phyloP scores from a whole-genome alignment of 2,113 vertebrate species.

The Pygoscelis antarcticus region DNA sequence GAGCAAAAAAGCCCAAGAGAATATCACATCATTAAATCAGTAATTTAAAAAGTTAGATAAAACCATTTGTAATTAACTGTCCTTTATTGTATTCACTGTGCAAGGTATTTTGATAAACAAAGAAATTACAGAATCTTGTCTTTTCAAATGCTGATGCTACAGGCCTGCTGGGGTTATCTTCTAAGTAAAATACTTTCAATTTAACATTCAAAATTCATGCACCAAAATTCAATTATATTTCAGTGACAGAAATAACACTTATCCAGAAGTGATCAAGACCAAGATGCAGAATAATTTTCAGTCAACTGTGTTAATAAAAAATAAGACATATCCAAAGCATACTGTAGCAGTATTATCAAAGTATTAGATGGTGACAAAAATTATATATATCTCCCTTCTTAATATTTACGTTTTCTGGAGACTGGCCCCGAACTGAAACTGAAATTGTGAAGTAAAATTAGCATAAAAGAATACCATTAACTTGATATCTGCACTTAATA shows the following conservation, averaged over 20 bases:
- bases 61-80: background rate
- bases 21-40: background rate
- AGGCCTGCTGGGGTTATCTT: background rate
- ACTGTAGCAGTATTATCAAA: background rate
- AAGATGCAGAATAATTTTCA: background rate
- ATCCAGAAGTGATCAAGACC: background rate
- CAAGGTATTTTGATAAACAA: background rate
- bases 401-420: background rate
- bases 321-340: background rate
- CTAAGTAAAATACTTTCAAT: background rate
- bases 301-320: background rate
- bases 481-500: background rate
- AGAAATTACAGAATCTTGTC: background rate
- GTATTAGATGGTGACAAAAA: background rate
- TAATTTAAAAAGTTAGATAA: background rate
- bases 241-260: background rate
- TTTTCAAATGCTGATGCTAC: background rate
- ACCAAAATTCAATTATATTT: background rate
- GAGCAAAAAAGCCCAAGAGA: background rate
- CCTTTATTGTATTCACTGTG: background rate
- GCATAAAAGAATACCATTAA: background rate
- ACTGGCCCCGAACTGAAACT: background rate
- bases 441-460: background rate
- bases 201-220: background rate
- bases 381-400: background rate